A percentile compares a stretch with the other conserved stretches of the same genome.
Conservation (phyloP, 92 coral and sea anemone species). For the Hydrozoanthus gracilis region DNA sequence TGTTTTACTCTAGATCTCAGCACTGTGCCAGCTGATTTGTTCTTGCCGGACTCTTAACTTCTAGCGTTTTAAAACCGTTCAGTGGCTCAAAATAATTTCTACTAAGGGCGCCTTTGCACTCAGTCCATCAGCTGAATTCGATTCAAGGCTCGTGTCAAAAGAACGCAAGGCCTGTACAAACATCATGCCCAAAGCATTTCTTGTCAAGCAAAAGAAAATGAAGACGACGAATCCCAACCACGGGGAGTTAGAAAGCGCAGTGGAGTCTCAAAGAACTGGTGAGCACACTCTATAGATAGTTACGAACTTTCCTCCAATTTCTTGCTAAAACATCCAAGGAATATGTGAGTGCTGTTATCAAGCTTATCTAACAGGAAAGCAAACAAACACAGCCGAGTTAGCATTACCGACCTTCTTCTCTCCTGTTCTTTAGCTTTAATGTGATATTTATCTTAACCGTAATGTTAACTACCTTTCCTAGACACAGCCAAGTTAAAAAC, state of each 20-base stretch:
- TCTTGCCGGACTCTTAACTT: slow-evolving; percentile 1
- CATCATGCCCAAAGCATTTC: slow-evolving; percentile 85
- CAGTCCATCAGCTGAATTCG: background rate
- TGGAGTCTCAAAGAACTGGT: slow-evolving; percentile 8
- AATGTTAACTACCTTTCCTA: slow-evolving; percentile 15
- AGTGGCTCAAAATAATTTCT: background rate
- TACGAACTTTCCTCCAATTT: background rate
- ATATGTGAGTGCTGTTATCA: background rate
- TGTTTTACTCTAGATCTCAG: slow-evolving; percentile 44
- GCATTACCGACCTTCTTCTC: background rate
- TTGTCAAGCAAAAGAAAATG: slow-evolving; percentile 79
- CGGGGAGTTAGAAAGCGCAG: background rate
- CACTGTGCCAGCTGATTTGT: slow-evolving; percentile 11
- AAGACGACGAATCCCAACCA: slow-evolving; percentile 42
- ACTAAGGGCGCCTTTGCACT: background rate
- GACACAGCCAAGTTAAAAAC: background rate
- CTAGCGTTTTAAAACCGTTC: slow-evolving; percentile 39
- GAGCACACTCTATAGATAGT: background rate
- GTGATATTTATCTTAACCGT: slow-evolving; percentile 25
- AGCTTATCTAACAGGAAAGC: background rate
- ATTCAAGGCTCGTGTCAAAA: background rate
- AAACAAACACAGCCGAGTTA: background rate
- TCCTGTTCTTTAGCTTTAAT: slow-evolving; percentile 7
- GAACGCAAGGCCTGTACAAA: slow-evolving; percentile 21
- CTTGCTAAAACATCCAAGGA: background rate